phyloP scores from a whole-genome alignment of 1,140 invertebrate genomes.

The Vollenhovia emeryi region DNA sequence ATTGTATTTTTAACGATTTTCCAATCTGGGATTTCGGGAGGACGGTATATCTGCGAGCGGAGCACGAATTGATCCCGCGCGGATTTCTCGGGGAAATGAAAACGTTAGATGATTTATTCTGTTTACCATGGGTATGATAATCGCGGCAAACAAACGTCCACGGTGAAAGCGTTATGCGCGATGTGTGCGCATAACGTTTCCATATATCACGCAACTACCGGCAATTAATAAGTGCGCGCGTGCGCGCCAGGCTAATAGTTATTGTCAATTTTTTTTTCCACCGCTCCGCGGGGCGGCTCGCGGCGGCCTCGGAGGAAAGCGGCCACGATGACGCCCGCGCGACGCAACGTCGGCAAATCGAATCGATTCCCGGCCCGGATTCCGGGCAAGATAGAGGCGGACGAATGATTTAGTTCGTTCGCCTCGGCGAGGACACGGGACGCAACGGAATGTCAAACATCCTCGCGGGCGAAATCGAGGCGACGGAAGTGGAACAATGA shows the following conservation, averaged over 20 bases:
- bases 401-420: slow-evolving; percentile 70
- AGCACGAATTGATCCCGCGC: slow-evolving; percentile 32
- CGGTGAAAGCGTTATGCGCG: no score
- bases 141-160: slow-evolving; percentile 30
- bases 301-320: neutral
- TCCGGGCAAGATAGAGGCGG: slow-evolving; percentile 61
- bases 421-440: slow-evolving; percentile 36
- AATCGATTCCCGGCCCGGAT: slow-evolving; percentile 63
- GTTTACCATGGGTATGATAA: slow-evolving; percentile 48
- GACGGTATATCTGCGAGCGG: slow-evolving; percentile 2
- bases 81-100: slow-evolving; percentile 46
- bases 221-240: slow-evolving; percentile 32
- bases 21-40: slow-evolving; percentile 18
- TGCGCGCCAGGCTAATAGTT: neutral
- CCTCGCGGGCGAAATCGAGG: slow-evolving; percentile 60
- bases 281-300: neutral
- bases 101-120: slow-evolving; percentile 56
- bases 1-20: slow-evolving; percentile 52
- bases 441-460: slow-evolving; percentile 67
- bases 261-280: slow-evolving; percentile 19
- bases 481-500: slow-evolving; percentile 69
- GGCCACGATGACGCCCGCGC: slow-evolving; percentile 11
- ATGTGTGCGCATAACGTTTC: slow-evolving; percentile 1
- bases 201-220: neutral
- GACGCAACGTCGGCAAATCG: slow-evolving; percentile 57